phyloP scores from a whole-genome alignment of 2,888 invertebrate genomes.

The Drosophila peninsularis region DNA sequence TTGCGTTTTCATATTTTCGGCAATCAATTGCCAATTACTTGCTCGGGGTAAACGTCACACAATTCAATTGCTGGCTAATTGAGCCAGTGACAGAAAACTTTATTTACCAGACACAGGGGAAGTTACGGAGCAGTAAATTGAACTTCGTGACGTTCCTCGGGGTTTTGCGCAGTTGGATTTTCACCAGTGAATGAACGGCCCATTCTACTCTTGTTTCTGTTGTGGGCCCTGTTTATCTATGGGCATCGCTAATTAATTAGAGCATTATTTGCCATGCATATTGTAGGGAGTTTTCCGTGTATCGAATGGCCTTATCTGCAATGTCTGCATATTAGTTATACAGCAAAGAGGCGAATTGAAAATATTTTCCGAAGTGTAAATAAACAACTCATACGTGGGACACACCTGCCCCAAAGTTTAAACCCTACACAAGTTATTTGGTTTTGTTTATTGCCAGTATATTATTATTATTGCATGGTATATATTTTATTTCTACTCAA shows the following conservation, averaged over 20 bases:
- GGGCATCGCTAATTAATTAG: slow-evolving; percentile 69
- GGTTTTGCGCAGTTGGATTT: slow-evolving; percentile 52
- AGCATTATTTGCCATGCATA: slow-evolving; percentile 43
- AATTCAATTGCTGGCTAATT: slow-evolving; percentile 65
- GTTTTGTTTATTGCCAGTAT: neutral
- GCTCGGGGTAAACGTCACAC: slow-evolving; percentile 50
- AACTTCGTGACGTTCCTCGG: slow-evolving; percentile 29
- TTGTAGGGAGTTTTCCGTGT: slow-evolving; percentile 29
- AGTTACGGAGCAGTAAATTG: neutral
- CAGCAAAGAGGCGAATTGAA: neutral
- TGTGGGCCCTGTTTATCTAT: slow-evolving; percentile 49
- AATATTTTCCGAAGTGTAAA: neutral
- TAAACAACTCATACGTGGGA: too few species aligned
- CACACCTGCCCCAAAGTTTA: neutral
- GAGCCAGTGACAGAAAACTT: slow-evolving; percentile 26
- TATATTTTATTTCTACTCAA: neutral
- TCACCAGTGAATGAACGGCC: neutral
- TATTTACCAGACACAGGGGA: neutral
- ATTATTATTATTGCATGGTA: neutral
- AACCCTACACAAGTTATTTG: neutral
- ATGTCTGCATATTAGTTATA: slow-evolving; percentile 22
- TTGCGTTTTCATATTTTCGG: slow-evolving; percentile 60
- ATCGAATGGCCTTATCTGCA: slow-evolving; percentile 37
- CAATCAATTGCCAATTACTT: slow-evolving; percentile 61
- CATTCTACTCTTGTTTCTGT: neutral